Percentiles rank a stretch among this genome's conserved stretches.
phyloP scores from a whole-genome alignment of 2,113 vertebrate genomes.

The Silurus meridionalis region DNA sequence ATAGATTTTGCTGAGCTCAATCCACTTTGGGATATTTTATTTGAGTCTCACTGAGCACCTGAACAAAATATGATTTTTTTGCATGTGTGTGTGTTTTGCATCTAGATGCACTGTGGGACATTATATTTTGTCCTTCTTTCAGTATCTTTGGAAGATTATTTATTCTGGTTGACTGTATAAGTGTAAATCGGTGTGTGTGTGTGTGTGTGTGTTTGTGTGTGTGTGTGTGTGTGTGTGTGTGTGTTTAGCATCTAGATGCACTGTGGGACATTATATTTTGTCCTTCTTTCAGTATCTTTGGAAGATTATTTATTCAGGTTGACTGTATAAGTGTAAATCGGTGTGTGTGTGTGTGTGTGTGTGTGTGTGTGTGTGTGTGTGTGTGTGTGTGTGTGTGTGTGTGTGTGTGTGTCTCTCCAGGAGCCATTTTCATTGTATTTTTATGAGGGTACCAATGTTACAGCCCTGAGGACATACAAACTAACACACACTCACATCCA shows the following conservation, averaged over 20 bases:
- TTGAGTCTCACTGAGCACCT: not conserved
- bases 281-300: not conserved
- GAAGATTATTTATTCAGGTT: constrained; percentile 22
- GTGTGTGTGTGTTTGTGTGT: constrained; percentile 28
- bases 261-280: not conserved
- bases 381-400: constrained; percentile 11
- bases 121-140: not conserved
- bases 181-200: constrained; percentile 13
- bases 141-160: constrained; percentile 5
- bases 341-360: constrained; percentile 21
- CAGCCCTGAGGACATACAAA: constrained; percentile 31
- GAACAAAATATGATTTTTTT: constrained; percentile 16
- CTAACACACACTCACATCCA: not conserved
- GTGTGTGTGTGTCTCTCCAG: not conserved
- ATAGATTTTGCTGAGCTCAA: constrained; percentile 33
- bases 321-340: not conserved
- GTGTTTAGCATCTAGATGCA: not conserved
- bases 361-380: constrained; percentile 13
- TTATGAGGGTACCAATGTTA: constrained; percentile 39
- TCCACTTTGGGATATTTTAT: constrained; percentile 24
- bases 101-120: not conserved
- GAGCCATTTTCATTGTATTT: constrained; percentile 41
- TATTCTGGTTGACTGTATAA: constrained; percentile 5
- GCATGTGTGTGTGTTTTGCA: constrained; percentile 2
- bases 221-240: no score